phyloP scores from a whole-genome alignment of 2,888 invertebrate genomes.

The Hemaris fuciformis region DNA sequence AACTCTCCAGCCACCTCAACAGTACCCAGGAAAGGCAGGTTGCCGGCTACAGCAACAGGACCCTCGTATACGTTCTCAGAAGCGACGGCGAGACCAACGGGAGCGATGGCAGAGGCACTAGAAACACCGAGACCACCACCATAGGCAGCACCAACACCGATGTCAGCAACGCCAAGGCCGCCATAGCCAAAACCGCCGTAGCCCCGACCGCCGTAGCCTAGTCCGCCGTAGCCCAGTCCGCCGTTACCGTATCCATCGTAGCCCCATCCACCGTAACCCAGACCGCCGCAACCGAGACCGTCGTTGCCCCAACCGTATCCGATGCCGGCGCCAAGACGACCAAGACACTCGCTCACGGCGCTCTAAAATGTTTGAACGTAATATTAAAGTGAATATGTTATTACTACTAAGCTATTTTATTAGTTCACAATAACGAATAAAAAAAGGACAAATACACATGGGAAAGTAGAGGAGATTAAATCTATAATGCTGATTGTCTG shows the following conservation, averaged over 20 bases:
- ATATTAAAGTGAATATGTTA: no score
- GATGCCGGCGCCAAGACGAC: background rate
- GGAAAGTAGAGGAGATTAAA: no score
- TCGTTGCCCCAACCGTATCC: background rate
- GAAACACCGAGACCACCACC: constrained; percentile 32
- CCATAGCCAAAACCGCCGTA: constrained; percentile 7
- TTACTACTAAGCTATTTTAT: no score
- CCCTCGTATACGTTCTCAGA: constrained; percentile 21
- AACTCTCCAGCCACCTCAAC: constrained; percentile 11
- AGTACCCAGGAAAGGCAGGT: constrained; percentile 17
- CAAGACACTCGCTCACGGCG: background rate
- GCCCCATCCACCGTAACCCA: background rate
- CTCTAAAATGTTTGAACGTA: no score
- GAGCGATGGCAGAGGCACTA: constrained; percentile 35
- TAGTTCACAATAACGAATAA: background rate
- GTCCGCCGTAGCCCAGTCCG: background rate
- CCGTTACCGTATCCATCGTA: constrained; percentile 13
- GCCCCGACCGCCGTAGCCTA: constrained; percentile 8
- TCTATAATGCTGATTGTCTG: no score
- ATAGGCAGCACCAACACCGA: constrained; percentile 26
- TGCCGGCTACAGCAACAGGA: constrained; percentile 6
- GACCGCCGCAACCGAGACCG: background rate
- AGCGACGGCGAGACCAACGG: constrained; percentile 31
- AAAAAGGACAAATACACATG: no score
- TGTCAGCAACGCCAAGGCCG: constrained; percentile 7